phyloP scores from a whole-genome alignment of 2,113 vertebrate genomes.

The Larimichthys polyactis region DNA sequence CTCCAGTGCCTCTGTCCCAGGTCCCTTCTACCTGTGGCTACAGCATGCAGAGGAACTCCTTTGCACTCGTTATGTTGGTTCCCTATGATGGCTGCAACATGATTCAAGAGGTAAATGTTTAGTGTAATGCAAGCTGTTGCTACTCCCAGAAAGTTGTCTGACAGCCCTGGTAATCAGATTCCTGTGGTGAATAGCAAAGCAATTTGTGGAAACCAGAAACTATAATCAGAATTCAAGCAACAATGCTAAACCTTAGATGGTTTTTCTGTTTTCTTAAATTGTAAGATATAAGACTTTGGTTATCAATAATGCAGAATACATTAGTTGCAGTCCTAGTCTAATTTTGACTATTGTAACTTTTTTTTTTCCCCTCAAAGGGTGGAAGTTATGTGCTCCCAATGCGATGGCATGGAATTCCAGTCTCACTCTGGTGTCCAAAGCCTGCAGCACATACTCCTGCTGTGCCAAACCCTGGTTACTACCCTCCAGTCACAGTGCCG shows the following conservation, averaged over 20 bases:
- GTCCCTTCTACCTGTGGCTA: constrained; percentile 74
- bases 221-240: no score
- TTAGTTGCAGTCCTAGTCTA: background rate
- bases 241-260: no score
- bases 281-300: no score
- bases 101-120: constrained; percentile 55
- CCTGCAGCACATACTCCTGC: background rate
- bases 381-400: constrained; percentile 63
- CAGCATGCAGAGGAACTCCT: constrained; percentile 45
- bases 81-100: constrained; percentile 73
- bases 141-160: background rate
- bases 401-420: constrained; percentile 62
- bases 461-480: background rate
- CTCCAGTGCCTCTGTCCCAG: constrained; percentile 51
- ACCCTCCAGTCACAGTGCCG: no score
- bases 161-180: background rate
- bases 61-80: constrained; percentile 52
- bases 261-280: no score
- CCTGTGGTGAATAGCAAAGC: background rate
- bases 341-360: background rate
- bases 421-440: constrained; percentile 63
- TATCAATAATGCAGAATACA: background rate
- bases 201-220: no score
- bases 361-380: constrained; percentile 23
- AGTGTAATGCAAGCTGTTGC: background rate